Evolutionary conservation across 2,113 vertebrate species (phyloP), one percentile per base, ranked within the genome.

Genomic region (Antennarius striatus): DNA sequence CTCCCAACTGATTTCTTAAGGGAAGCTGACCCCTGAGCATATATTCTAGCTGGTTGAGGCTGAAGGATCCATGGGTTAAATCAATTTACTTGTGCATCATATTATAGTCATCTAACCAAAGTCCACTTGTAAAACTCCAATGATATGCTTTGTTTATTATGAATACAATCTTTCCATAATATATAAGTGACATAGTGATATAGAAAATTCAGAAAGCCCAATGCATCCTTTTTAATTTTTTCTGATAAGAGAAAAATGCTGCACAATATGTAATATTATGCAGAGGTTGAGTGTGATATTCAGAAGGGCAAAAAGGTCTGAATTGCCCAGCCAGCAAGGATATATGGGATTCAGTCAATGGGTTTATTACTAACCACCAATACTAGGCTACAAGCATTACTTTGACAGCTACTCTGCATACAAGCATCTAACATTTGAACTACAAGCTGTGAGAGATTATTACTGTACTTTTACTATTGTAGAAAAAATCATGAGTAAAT

Each of bases 21-120:
- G 54, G 59, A 63, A 49, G 66, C 73, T 64, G 56, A 30, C 32
- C 28, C 59, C 59, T 43, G 73, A 4, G 12, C 51, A 55, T 71
- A 10, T 12, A 48, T 61, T 68, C 69, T 56, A 51, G n/a, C 62
- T 36, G 28, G 4, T 45, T 0, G 0, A 17, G 14, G 42, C 13
- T 28, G n/a, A 36, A 16, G 16, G 48, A 39, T 48, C n/a, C 2
- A 61, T 4, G 12, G 30, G 16, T 50, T 22, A 22, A 7, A 22
- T 32, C 46, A 32, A 32, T 13, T n/a, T 51, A 36, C 13, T 40
- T 1, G 13, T 15, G 39, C 10, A 28, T 47, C 42, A 14, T 43
- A 43, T 43, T 11, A 43, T 43, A 9, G 42, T 11, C 11, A 43
- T 43, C 11, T 43, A 43, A 43, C 42, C 5, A 9, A 43, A 12